Evolutionary conservation across 2,113 vertebrate genomes (phyloP), one percentile per base, ranked within the genome.

Genomic region (Zeus faber): DNA sequence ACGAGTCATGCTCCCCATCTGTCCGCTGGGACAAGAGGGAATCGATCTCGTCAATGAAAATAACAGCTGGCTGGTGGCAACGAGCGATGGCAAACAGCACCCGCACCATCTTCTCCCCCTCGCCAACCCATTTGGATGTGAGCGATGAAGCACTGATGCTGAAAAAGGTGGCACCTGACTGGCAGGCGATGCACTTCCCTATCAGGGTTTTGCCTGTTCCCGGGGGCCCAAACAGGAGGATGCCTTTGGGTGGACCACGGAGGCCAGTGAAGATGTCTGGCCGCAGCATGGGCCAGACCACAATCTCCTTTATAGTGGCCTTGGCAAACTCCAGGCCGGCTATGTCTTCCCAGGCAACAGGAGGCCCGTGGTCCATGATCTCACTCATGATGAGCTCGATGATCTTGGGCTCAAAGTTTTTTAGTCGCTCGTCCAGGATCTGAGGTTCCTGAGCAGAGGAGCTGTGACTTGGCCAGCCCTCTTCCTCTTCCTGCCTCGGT

Each of bases 131-230:
- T 9, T 99, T 99, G 51, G 96, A 99, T 44, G 96, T 98, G 46
- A 99, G 87, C 0, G 96, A 98, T 5, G 97, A 98, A 16, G 96
- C 96, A 11, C 96, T 98, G 70, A 99, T 98, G 77, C 96, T 98
- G 24, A 99, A 99, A 82, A 99, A 99, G 0, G 96, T 99, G 0
- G 97, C 96, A 9, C 95, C 93, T 1, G 96, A 98, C 58, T 99
- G 96, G 68, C 95, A 94, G 0, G 96, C 96, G 1, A 98, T 98
- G 72, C 95, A 99, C 72, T 98, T 99, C 46, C 95, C 95, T 22
- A 99, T 99, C 0, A 99, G 90, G 6, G 95, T 99, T 77, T 98
- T 99, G 17, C 97, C 97, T 1, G 96, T 99, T 2, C 96, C 96
- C 0, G 95, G 95, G 1, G 97, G 97, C 0, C 96, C 95, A 31